Evolutionary conservation across 2,888 invertebrate species (phyloP).

Genomic region (Clusia tigrina): DNA sequence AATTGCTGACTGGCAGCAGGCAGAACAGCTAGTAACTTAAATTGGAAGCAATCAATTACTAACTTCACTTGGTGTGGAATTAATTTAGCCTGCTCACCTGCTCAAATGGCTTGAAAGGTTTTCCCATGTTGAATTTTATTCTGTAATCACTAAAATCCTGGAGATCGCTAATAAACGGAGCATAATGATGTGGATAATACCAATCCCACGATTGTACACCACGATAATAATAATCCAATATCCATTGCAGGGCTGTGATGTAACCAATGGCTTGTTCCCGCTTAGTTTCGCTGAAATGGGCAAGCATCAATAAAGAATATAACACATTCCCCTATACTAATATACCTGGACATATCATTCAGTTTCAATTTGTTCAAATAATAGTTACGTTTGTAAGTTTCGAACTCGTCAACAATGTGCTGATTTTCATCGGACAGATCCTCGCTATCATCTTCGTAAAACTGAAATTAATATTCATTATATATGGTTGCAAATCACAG

Average conservation of each 20-base stretch:
- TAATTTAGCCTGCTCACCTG: conserved; percentile 68
- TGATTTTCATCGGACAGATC: conserved; percentile 65
- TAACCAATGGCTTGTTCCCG: conserved; percentile 86
- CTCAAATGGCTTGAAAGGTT: conserved; percentile 92
- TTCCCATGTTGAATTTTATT: conserved; percentile 83
- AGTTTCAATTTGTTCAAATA: conserved; percentile 90
- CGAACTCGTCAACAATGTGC: conserved; percentile 77
- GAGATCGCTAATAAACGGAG: conserved; percentile 95
- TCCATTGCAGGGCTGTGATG: conserved; percentile 95
- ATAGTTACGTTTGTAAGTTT: conserved; percentile 86
- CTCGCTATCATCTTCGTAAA: conserved; percentile 45
- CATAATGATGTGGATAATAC: conserved; percentile 98
- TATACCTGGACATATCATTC: conserved; percentile 79
- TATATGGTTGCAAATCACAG: background rate
- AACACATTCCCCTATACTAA: conserved; percentile 37
- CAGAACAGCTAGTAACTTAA: conserved; percentile 81
- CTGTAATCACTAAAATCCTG: conserved; percentile 79
- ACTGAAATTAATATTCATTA: conserved; percentile 33
- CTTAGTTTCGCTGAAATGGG: conserved; percentile 74
- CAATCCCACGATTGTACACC: conserved; percentile 98
- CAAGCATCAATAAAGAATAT: background rate
- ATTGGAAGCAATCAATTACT: conserved; percentile 27
- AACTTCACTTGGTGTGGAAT: background rate
- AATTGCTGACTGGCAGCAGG: conserved; percentile 85
- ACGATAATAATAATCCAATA: conserved; percentile 93